Conservation (phyloP, 2,797 vertebrate genomes). For the Vipera ursinii region DNA sequence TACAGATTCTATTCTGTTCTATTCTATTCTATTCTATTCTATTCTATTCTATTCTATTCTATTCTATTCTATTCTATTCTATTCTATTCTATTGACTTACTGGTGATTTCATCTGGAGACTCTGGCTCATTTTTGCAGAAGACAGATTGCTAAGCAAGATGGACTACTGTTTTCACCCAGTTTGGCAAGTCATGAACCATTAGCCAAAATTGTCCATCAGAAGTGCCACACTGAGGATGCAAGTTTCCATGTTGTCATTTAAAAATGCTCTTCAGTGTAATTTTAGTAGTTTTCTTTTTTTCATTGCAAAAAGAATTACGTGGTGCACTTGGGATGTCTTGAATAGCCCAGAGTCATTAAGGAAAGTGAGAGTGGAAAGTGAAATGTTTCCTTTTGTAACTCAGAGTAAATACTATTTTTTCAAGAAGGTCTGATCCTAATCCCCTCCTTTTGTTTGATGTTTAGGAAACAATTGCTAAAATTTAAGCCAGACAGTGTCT, state of each 20-base stretch:
- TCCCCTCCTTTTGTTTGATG: neutral
- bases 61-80: too few species aligned
- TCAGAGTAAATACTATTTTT: neutral
- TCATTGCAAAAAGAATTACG: neutral
- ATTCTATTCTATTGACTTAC: neutral
- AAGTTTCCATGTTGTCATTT: neutral
- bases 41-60: too few species aligned
- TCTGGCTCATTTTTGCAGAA: neutral
- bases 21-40: too few species aligned
- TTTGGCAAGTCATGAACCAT: neutral
- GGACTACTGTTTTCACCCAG: neutral
- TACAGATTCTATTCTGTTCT: too few species aligned
- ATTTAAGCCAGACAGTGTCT: neutral
- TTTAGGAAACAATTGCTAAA: neutral
- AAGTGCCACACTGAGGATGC: neutral
- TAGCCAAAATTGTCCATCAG: neutral
- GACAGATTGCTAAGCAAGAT: neutral
- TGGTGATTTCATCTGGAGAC: neutral
- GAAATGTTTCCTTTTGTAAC: neutral
- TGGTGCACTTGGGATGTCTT: neutral
- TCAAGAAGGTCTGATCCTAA: neutral
- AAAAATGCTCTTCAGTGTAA: neutral
- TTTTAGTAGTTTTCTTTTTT: neutral
- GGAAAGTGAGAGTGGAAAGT: neutral
- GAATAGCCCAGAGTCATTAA: neutral